Base-by-base conservation (phyloP, 2,888 invertebrate species). In the Leptopilina myrica region DNA sequence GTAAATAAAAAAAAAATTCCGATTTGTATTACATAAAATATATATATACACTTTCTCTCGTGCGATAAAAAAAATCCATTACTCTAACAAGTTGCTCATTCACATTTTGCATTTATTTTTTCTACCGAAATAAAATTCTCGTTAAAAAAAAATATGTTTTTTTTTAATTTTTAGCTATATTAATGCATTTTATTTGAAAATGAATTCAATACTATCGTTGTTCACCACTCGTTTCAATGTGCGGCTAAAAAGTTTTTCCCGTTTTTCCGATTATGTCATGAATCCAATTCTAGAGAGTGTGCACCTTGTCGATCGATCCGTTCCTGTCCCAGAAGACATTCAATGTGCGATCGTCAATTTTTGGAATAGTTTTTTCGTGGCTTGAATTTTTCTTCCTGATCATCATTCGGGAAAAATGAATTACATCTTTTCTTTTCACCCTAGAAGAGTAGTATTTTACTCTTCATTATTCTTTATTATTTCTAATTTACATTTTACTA, bases 1-100 rank as follows among this genome's bases (percentile, higher is more conserved):
- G 97, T 97, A 91, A 86, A 80, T 62, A 15, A 15, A 33, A 20
- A 20, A 20, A 20, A 73, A 78, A 66, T 53, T 7, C n/a, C 6
- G 40, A 7, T 59, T 59, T 59, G n/a, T 15, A 59, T 15, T 15
- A n/a, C 59, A 59, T 15, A 59, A 15, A 59, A 7, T 11, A 20
- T 20, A 20, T 20, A 20, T 20, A 20, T 20, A 12, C 11, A 9
- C 49, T 49, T 49, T 49, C 49, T 49, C 49, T 49, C 33, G 33
- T 49, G 11, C 4, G 12, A 49, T 49, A 11, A 11, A 11, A 49
- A 49, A 49, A 11, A 49, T 49, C 11, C 11, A 33, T 43, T 43
- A 43, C 8, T 43, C 43, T 8, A 43, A 6, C 43, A 8, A 43
- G 6, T 43, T 43, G 43, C 43, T 43, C 43, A 8, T 8, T 43